Evolutionary conservation across 2,113 vertebrate genomes (phyloP), one percentile per base, ranked within the genome.

Genomic region (Pseudorasbora parva): DNA sequence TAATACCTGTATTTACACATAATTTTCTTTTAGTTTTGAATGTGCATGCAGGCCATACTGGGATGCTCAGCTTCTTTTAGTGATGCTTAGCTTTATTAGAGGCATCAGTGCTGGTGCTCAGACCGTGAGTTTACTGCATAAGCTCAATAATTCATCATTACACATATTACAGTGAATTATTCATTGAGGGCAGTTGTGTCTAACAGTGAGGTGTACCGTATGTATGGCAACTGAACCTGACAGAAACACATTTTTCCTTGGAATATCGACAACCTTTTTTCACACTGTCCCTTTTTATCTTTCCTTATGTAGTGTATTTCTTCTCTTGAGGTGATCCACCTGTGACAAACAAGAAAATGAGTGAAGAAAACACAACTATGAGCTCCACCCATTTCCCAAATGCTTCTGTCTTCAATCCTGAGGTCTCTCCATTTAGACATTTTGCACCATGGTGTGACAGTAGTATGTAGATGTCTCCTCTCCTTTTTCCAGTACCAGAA

Each of bases 291-390:
- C 57, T 43, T 49, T 23, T 57, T 78, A 82, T 37, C 37, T 74
- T 88, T 37, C 54, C 86, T 25, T 54, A 11, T 82, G 47, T 69
- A 94, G 94, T 95, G 87, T 94, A 95, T 89, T 94, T 95, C 93
- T 95, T 94, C 93, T 89, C 92, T 84, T 94, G 91, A 94, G 91
- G 88, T 78, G 82, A 43, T 82, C 82, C 89, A 84, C 74, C 72
- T 88, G 85, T 88, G 85, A 88, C 80, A 85, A 86, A 89, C 82
- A 81, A 81, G 64, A 75, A 85, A 60, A 49, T 33, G 9, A 72
- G 74, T 11, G 74, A 15, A 76, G 33, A 74, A 87, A 64, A 78
- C 27, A 89, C 84, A 78, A 86, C 86, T 37, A 78, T 84, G 86
- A 90, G 57, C 79, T 17, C 83, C 87, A 77, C 81, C 87, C 83